These are phyloP conservation scores for Drosophila guanche DNA, from an alignment of 1,140 invertebrate species.

Conservation along the genomic window DNA sequence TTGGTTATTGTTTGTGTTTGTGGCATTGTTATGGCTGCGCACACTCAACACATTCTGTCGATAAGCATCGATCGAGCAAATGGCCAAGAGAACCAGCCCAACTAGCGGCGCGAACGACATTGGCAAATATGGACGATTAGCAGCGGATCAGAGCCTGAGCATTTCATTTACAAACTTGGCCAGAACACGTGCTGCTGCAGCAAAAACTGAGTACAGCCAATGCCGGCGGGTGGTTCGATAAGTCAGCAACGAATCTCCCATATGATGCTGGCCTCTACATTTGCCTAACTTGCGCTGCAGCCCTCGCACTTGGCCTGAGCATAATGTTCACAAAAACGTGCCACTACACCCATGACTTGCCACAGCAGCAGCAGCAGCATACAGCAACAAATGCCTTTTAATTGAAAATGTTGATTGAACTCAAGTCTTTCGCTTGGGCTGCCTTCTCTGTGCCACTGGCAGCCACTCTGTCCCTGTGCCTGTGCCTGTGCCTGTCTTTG, in stretches of 20 bases:
- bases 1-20: constrained; percentile 27
- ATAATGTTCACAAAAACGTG: constrained; percentile 70
- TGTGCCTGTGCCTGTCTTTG: no score
- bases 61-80: constrained; percentile 67
- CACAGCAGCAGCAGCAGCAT: constrained; percentile 26
- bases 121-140: constrained; percentile 78
- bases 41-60: constrained; percentile 75
- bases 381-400: constrained; percentile 68
- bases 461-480: not conserved
- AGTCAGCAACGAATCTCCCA: not conserved
- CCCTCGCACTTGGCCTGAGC: constrained; percentile 52
- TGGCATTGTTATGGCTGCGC: constrained; percentile 35
- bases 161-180: constrained; percentile 9
- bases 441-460: not conserved
- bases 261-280: not conserved
- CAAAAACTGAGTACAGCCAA: constrained; percentile 6
- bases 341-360: constrained; percentile 70
- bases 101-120: constrained; percentile 60
- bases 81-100: constrained; percentile 31
- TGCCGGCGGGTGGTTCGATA: constrained; percentile 16
- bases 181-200: constrained; percentile 52
- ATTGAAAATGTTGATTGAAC: constrained; percentile 80
- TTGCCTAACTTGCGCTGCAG: constrained; percentile 28
- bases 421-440: constrained; percentile 76
- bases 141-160: constrained; percentile 36